Evolutionary conservation across 2,113 vertebrate species (phyloP).

Genomic region (Phalacrocorax pelagicus): DNA sequence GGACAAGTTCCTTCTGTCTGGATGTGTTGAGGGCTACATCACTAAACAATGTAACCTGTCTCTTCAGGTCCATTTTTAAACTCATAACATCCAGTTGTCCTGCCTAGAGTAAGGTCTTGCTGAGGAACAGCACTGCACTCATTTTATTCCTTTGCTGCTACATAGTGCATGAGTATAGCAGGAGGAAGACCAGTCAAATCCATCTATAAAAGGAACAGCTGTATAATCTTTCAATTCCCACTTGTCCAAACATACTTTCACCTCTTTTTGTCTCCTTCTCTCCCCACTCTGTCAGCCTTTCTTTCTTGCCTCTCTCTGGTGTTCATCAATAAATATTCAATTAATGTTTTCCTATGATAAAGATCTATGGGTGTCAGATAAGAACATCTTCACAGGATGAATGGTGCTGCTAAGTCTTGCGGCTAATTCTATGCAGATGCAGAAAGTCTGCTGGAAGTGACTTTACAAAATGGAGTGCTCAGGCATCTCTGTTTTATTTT

Average conservation of each 20-base stretch:
- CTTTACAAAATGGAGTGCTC: constrained; percentile 29
- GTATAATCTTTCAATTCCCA: background rate
- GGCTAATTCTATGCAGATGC: constrained; percentile 39
- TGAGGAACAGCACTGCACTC: background rate
- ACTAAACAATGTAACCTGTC: background rate
- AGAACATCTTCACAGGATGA: constrained; percentile 47
- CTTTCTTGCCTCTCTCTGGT: background rate
- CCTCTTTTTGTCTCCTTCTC: background rate
- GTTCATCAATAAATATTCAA: constrained; percentile 56
- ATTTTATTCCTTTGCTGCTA: background rate
- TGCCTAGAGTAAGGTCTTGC: background rate
- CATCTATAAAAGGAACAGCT: background rate
- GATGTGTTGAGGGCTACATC: background rate
- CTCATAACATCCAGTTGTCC: background rate
- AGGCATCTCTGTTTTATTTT: constrained; percentile 50
- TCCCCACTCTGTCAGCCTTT: background rate
- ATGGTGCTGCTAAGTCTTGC: constrained; percentile 39
- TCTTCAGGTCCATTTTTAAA: background rate
- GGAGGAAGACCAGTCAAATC: background rate
- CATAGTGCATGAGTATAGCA: background rate
- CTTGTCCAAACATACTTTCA: background rate
- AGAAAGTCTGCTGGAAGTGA: constrained; percentile 37
- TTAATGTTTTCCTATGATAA: constrained; percentile 53
- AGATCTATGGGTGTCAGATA: constrained; percentile 42
- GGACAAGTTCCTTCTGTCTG: background rate